phyloP scores from a whole-genome alignment of 2,888 invertebrate species.

The Scrobipalpa costella region DNA sequence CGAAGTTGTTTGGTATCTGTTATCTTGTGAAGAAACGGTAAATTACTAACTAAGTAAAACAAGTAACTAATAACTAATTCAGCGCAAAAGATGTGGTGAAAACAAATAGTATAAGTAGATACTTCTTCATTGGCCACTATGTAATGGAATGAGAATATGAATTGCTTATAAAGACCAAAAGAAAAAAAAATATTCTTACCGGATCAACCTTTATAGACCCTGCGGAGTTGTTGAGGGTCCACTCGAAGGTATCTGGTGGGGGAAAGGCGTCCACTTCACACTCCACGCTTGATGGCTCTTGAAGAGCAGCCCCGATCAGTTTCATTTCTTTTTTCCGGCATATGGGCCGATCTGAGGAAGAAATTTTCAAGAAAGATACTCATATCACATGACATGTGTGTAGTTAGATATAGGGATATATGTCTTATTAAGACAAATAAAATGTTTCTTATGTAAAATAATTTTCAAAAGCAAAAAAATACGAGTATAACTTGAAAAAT shows the following conservation, averaged over 20 bases:
- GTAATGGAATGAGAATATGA: too few species aligned
- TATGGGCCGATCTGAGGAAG: conserved; percentile 87
- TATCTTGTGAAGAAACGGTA: too few species aligned
- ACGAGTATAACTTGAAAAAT: too few species aligned
- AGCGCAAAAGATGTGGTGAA: too few species aligned
- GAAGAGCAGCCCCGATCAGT: conserved; percentile 91
- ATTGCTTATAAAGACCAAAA: too few species aligned
- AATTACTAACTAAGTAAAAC: too few species aligned
- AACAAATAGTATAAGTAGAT: too few species aligned
- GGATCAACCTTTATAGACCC: conserved; percentile 87
- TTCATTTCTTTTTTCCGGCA: conserved; percentile 90
- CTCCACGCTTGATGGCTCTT: conserved; percentile 88
- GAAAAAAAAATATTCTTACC: conserved; percentile 53
- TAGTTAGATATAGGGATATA: not conserved
- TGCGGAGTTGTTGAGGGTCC: conserved; percentile 95
- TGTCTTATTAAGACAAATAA: too few species aligned
- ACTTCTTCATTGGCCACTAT: too few species aligned
- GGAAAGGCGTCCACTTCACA: conserved; percentile 94
- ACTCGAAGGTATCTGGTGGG: conserved; percentile 90
- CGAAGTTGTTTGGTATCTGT: too few species aligned
- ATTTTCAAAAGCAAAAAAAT: too few species aligned
- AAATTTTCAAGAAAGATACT: not conserved
- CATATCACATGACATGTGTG: not conserved
- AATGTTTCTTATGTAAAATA: not conserved
- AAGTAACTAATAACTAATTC: too few species aligned